phyloP scores from a whole-genome alignment of 1,140 invertebrate genomes.

The Neodiprion pinetum region DNA sequence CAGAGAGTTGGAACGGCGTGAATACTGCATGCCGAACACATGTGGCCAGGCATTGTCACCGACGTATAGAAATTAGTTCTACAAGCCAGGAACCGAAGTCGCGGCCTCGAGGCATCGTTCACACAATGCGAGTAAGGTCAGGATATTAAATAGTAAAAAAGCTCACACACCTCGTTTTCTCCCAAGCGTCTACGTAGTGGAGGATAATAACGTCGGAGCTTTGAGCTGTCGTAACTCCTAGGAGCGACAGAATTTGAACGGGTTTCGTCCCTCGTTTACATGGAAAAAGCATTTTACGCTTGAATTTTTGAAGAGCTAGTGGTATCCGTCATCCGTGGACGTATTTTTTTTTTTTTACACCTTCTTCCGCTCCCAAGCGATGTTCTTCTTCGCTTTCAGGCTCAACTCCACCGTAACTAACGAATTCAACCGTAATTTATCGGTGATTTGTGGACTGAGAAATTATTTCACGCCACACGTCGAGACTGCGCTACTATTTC shows the following conservation, averaged over 20 bases:
- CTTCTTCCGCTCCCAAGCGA: background rate
- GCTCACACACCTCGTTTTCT: background rate
- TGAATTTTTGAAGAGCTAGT: background rate
- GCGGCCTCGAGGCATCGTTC: background rate
- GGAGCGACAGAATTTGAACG: too few relatives aligned
- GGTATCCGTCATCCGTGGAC: background rate
- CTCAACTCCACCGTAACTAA: background rate
- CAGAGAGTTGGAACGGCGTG: too few relatives aligned
- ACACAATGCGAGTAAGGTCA: background rate
- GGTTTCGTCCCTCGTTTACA: too few relatives aligned
- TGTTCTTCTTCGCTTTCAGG: background rate
- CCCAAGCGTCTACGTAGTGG: background rate
- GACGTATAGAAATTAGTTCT: too few relatives aligned
- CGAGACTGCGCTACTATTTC: too few relatives aligned
- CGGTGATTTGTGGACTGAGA: background rate
- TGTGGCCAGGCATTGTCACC: too few relatives aligned
- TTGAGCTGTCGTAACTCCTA: too few relatives aligned
- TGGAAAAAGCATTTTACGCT: too few relatives aligned
- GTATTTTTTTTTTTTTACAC: background rate
- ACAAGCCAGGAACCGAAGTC: background rate
- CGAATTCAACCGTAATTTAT: background rate
- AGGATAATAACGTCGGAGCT: too few relatives aligned
- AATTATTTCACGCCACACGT: background rate
- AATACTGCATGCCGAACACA: too few relatives aligned
- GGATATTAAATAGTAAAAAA: background rate